A percentile compares a stretch with the other conserved stretches of the same genome.
Conservation (phyloP, 2,888 invertebrate species). For the Gymnoscelis rufifasciata region DNA sequence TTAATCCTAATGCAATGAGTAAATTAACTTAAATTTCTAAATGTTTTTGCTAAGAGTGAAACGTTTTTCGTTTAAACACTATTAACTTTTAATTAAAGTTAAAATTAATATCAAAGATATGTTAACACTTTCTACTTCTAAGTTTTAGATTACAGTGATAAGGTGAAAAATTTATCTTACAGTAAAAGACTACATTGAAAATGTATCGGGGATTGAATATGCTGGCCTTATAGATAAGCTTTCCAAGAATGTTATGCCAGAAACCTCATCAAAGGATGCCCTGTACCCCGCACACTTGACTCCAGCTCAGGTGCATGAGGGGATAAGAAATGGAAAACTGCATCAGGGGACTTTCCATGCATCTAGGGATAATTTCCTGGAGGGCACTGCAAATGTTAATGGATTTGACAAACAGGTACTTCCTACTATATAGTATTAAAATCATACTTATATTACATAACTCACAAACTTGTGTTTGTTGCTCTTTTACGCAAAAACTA, state of each 20-base stretch:
- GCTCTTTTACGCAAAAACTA: too few relatives aligned
- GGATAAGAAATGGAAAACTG: conserved; percentile 86
- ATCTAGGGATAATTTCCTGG: conserved; percentile 95
- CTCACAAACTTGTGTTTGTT: too few relatives aligned
- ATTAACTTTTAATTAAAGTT: too few relatives aligned
- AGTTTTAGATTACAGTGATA: neutral
- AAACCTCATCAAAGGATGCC: conserved; percentile 80
- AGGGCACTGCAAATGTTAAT: conserved; percentile 91
- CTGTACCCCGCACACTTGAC: conserved; percentile 92
- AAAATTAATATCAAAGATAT: too few relatives aligned
- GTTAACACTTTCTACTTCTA: neutral
- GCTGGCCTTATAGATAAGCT: conserved; percentile 89
- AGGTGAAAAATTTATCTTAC: conserved; percentile 35
- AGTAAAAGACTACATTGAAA: conserved; percentile 88
- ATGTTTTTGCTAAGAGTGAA: too few relatives aligned
- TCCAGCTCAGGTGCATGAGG: conserved; percentile 86
- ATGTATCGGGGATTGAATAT: conserved; percentile 77
- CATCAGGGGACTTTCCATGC: conserved; percentile 91
- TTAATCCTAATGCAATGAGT: too few relatives aligned
- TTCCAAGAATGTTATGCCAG: conserved; percentile 82
- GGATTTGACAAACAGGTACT: conserved; percentile 86
- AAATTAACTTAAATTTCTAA: too few relatives aligned
- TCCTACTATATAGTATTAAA: too few relatives aligned
- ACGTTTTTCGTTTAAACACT: too few relatives aligned
- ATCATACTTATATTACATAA: too few relatives aligned